Evolutionary conservation across 1,140 invertebrate genomes (phyloP), one percentile per base, ranked within the genome.

Genomic region (Holotrichia oblita): DNA sequence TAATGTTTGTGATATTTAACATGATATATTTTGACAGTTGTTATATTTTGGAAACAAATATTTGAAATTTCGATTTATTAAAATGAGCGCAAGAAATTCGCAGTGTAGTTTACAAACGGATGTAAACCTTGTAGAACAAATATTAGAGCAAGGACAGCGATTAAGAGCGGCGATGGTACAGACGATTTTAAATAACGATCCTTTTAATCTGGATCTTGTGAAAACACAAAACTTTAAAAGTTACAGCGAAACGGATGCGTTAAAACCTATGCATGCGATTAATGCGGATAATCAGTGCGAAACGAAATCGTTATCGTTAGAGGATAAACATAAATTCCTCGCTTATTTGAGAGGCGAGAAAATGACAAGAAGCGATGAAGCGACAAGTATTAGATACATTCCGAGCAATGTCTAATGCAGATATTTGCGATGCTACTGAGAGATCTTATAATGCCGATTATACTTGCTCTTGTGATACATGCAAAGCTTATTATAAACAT

Each of bases 141-240:
- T 85, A 48, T 73, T 85, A 40, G 83, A 85, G 77, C 84, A 85
- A 73, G 85, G 85, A 14, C 83, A 85, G 80, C 80, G 78, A 77
- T 79, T 85, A 41, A 81, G 84, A 80, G 85, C 82, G 79, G 79
- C 85, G 9, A 85, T 85, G 83, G 83, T 85, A 12, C 78, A 83
- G 79, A 81, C 85, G 78, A 85, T 85, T 81, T 78, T 85, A 42
- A 79, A 83, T 78, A 83, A 85, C 69, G 84, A 85, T 69, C 84
- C 84, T 20, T 81, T 83, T 44, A 83, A 81, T 81, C 48, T 77
- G 34, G 81, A 85, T 27, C 69, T 83, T 48, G 59, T 83, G 40
- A 61, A 78, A 79, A 79, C 17, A 22, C 72, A 40, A 74, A 27
- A 48, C 12, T 74, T 74, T 9, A 74, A 40, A 55, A 27, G 48